A percentile compares a stretch with the other conserved stretches of the same genome.
These are phyloP conservation scores for Drosophila fuyamai DNA, from an alignment of 1,140 invertebrate species.

Conservation along the genomic window DNA sequence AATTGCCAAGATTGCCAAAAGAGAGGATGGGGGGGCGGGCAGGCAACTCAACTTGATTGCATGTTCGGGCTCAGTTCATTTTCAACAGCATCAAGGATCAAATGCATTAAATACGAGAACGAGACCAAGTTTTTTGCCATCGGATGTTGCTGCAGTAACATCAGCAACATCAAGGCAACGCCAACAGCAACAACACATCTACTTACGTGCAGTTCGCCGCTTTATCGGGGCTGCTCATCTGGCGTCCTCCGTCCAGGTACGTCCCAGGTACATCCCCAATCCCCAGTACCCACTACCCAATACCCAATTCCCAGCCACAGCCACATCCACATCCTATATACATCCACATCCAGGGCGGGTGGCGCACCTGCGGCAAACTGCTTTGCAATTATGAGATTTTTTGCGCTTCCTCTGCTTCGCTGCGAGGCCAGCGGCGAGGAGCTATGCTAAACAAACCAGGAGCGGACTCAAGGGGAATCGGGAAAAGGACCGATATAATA, in stretches of 20 bases:
- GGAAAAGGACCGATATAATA: background rate
- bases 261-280: conserved; percentile 26
- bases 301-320: background rate
- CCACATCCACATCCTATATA: conserved; percentile 17
- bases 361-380: conserved; percentile 82
- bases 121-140: conserved; percentile 57
- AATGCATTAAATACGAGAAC: conserved; percentile 81
- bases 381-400: conserved; percentile 82
- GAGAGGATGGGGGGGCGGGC: background rate
- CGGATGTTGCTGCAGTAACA: conserved; percentile 54
- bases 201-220: conserved; percentile 65
- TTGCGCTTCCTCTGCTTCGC: conserved; percentile 47
- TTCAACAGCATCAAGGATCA: conserved; percentile 83
- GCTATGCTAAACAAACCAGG: conserved; percentile 79
- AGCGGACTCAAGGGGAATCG: conserved; percentile 10
- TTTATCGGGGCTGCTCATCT: conserved; percentile 78
- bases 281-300: background rate
- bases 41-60: conserved; percentile 66
- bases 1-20: conserved; percentile 65
- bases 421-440: conserved; percentile 42
- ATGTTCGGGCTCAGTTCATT: conserved; percentile 82
- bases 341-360: conserved; percentile 75
- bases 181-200: conserved; percentile 40
- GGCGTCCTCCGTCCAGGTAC: conserved; percentile 37
- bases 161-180: conserved; percentile 24